Evolutionary conservation across 2,888 invertebrate species (phyloP).

Genomic region (Cheilosia variabilis): DNA sequence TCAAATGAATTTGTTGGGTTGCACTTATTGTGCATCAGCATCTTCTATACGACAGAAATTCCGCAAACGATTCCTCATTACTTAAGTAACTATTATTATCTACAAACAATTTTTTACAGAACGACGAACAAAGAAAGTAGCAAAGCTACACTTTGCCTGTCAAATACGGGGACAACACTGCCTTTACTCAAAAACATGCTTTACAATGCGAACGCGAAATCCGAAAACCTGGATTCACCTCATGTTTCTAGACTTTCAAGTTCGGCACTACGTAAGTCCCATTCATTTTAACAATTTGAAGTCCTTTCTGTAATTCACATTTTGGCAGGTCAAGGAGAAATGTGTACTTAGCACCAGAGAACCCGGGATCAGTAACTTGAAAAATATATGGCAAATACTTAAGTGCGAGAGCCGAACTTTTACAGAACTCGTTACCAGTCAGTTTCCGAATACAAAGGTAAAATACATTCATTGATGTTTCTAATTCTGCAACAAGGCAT

Average conservation of each 20-base stretch:
- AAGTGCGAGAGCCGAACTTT: slow-evolving; percentile 96
- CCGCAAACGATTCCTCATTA: background rate
- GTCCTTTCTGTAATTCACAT: slow-evolving; percentile 4
- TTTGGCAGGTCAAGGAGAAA: slow-evolving; percentile 87
- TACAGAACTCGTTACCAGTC: slow-evolving; percentile 95
- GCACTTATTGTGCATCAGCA: too few relatives aligned
- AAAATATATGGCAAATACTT: slow-evolving; percentile 97
- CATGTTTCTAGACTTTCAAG: slow-evolving; percentile 96
- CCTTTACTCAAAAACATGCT: slow-evolving; percentile 91
- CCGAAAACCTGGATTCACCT: slow-evolving; percentile 97
- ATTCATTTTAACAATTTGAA: background rate
- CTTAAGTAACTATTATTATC: too few relatives aligned
- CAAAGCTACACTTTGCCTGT: slow-evolving; percentile 95
- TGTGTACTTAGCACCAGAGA: slow-evolving; percentile 92
- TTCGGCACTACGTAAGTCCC: slow-evolving; percentile 82
- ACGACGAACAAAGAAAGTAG: slow-evolving; percentile 92
- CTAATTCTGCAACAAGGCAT: too few relatives aligned
- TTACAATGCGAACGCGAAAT: slow-evolving; percentile 91
- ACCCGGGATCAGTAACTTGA: slow-evolving; percentile 91
- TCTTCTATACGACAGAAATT: background rate
- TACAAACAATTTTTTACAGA: slow-evolving; percentile 83
- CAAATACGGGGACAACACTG: slow-evolving; percentile 93
- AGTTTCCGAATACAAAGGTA: slow-evolving; percentile 95
- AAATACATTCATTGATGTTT: slow-evolving; percentile 3
- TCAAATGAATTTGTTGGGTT: too few relatives aligned